These are phyloP conservation scores for Heterohyrax brucei DNA, from an alignment of 2,797 vertebrate genomes.

Conservation along the genomic window DNA sequence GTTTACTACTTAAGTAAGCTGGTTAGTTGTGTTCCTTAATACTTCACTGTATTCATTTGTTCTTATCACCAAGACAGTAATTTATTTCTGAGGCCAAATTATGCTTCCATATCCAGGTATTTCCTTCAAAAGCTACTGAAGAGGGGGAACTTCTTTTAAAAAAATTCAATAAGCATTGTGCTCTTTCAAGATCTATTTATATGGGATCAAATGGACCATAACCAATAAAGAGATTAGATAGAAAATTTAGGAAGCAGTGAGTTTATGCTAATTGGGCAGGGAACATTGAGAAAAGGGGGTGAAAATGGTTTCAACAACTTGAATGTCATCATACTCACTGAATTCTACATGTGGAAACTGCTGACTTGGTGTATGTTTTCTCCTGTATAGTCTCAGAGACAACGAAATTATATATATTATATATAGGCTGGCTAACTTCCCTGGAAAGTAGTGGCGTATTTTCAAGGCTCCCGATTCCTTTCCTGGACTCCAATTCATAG, in stretches of 20 bases:
- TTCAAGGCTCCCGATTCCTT: neutral
- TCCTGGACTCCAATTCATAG: neutral
- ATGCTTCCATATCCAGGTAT: neutral
- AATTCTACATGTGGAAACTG: neutral
- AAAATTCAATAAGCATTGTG: neutral
- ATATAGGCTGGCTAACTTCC: neutral
- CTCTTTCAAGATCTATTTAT: neutral
- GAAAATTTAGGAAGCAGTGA: neutral
- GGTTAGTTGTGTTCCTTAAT: neutral
- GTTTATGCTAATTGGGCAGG: neutral
- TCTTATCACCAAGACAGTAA: neutral
- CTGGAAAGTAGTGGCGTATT: neutral
- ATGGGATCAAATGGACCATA: neutral
- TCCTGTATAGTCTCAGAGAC: neutral
- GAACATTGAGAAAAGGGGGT: neutral
- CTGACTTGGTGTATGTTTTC: neutral
- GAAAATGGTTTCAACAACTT: neutral
- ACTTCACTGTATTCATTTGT: constrained; percentile 7
- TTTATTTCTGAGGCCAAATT: neutral
- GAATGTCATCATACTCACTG: neutral
- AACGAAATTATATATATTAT: neutral
- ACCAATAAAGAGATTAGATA: neutral
- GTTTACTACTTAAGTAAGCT: neutral
- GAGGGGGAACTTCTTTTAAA: neutral
- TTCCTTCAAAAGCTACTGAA: constrained; percentile 41